Percentiles rank a stretch among this genome's conserved stretches.
phyloP scores from a whole-genome alignment of 2,888 invertebrate species.

The Eristalinus sepulchralis region DNA sequence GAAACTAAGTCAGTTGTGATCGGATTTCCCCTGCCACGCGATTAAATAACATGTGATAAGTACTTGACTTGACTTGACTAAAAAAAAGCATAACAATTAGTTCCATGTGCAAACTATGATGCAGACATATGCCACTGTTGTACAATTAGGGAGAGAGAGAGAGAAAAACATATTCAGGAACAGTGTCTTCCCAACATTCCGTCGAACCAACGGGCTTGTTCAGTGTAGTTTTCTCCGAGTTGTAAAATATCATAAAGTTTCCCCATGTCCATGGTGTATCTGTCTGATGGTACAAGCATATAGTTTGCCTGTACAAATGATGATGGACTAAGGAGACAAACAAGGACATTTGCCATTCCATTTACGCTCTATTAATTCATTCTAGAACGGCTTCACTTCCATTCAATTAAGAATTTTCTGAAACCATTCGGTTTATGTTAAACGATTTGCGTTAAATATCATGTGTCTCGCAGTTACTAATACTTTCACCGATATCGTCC shows the following conservation, averaged over 20 bases:
- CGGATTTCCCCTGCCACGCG: neutral
- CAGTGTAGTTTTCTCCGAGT: neutral
- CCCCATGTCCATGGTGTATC: conserved; percentile 1
- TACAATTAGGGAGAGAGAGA: conserved; percentile 8
- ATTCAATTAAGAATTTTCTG: conserved; percentile 69
- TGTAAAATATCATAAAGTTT: conserved; percentile 41
- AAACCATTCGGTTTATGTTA: conserved; percentile 64
- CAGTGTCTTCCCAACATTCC: neutral
- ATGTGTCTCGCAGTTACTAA: conserved; percentile 20
- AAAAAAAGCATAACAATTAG: conserved; percentile 12
- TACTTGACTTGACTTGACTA: conserved; percentile 1
- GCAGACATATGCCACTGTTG: conserved; percentile 9
- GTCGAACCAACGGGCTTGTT: neutral
- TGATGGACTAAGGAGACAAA: conserved; percentile 27
- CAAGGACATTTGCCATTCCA: conserved; percentile 43
- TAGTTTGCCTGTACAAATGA: neutral
- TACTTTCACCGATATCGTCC: neutral
- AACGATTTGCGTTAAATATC: conserved; percentile 66
- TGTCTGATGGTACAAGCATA: neutral
- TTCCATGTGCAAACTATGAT: conserved; percentile 8
- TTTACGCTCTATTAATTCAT: conserved; percentile 70
- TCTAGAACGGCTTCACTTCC: conserved; percentile 49
- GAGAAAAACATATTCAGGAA: neutral
- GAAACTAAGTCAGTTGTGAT: neutral
- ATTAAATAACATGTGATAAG: conserved; percentile 8